phyloP scores from a whole-genome alignment of 2,888 invertebrate genomes.

The Drosophila merina region DNA sequence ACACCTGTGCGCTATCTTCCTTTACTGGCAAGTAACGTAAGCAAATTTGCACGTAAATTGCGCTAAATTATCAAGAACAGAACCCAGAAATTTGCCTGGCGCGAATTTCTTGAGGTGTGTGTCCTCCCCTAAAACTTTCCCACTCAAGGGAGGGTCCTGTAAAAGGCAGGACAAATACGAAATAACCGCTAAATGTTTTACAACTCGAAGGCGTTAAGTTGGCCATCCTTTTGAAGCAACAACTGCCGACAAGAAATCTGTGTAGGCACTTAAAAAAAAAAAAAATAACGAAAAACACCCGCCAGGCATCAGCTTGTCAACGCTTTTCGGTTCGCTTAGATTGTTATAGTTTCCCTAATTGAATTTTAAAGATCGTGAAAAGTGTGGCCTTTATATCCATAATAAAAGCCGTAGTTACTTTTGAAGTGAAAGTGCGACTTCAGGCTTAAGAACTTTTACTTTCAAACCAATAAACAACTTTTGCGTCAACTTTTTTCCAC shows the following conservation, averaged over 20 bases:
- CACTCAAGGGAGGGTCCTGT: slow-evolving; percentile 7
- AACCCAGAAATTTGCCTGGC: slow-evolving; percentile 57
- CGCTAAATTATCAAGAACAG: slow-evolving; percentile 70
- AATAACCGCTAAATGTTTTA: slow-evolving; percentile 78
- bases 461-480: slow-evolving; percentile 27
- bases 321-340: slow-evolving; percentile 5
- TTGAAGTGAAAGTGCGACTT: slow-evolving; percentile 15
- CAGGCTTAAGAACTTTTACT: slow-evolving; percentile 20
- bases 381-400: slow-evolving; percentile 31
- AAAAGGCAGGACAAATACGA: slow-evolving; percentile 45
- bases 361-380: slow-evolving; percentile 47
- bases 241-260: slow-evolving; percentile 49
- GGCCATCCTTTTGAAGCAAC: slow-evolving; percentile 34
- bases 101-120: slow-evolving; percentile 52
- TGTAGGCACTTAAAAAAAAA: slow-evolving; percentile 53
- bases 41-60: slow-evolving; percentile 78
- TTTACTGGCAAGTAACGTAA: slow-evolving; percentile 55
- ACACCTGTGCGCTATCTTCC: slow-evolving; percentile 66
- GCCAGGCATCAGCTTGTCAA: slow-evolving; percentile 30
- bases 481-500: slow-evolving; percentile 2
- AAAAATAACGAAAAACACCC: slow-evolving; percentile 6
- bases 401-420: slow-evolving; percentile 6
- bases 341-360: slow-evolving; percentile 43
- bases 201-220: slow-evolving; percentile 76
- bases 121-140: slow-evolving; percentile 9